Conservation (phyloP, 2,113 vertebrate genomes). For the Ceyx cyanopectus region DNA sequence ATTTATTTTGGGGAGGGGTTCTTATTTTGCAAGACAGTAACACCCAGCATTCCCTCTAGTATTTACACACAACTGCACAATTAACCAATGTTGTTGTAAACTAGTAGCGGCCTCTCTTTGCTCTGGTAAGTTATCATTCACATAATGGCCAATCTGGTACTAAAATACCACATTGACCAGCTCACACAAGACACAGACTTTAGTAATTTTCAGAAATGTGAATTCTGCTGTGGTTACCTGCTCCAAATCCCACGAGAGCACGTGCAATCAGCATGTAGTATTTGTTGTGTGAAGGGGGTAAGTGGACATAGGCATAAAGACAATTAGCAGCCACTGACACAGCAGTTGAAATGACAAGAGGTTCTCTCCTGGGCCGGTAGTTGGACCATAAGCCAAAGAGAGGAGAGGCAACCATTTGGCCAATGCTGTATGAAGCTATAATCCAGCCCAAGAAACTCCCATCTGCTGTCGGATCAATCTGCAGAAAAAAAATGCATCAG, state of each 20-base stretch:
- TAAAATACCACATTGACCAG: rapidly evolving
- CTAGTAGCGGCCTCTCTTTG: rapidly evolving
- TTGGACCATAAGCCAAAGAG: constrained; percentile 96
- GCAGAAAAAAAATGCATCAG: constrained; percentile 39
- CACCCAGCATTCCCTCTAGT: not conserved
- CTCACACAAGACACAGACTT: not conserved
- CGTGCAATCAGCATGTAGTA: constrained; percentile 91
- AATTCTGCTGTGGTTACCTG: constrained; percentile 82
- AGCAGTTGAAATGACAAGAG: constrained; percentile 86
- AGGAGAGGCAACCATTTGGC: constrained; percentile 95
- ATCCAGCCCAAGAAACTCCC: constrained; percentile 96
- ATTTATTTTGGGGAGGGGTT: not conserved
- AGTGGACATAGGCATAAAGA: constrained; percentile 90
- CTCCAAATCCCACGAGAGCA: constrained; percentile 92
- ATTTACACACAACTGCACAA: not conserved
- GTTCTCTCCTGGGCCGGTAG: constrained; percentile 88
- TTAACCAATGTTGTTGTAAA: not conserved
- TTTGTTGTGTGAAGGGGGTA: constrained; percentile 86
- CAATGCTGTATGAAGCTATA: constrained; percentile 93
- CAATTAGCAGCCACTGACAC: constrained; percentile 91
- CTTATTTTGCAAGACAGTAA: not conserved
- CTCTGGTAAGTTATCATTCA: not conserved
- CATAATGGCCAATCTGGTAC: not conserved
- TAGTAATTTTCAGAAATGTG: not conserved
- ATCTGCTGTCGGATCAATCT: constrained; percentile 87